These are phyloP conservation scores for Synergus umbraculus DNA, from an alignment of 2,888 invertebrate species.

Conservation along the genomic window DNA sequence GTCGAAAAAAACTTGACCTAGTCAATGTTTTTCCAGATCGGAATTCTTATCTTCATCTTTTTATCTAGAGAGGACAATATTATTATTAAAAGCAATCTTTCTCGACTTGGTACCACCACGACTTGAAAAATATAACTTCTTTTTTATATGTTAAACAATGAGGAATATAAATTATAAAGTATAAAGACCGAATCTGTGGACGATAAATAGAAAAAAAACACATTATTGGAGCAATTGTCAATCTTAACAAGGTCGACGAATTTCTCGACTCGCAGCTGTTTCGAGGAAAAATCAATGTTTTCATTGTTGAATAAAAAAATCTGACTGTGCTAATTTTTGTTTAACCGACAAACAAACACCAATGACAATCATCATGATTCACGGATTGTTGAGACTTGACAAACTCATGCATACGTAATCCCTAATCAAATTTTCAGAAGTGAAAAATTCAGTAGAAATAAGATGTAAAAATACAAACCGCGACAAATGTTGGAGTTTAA, in stretches of 20 bases:
- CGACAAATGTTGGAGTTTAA: not conserved
- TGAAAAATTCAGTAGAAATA: not conserved
- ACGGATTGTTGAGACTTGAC: not conserved
- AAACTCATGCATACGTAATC: not conserved
- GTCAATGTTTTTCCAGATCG: conserved; percentile 1
- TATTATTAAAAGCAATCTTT: not conserved
- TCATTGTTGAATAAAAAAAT: conserved; percentile 14
- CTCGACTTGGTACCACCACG: no score
- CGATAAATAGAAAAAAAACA: not conserved
- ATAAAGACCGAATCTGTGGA: not conserved
- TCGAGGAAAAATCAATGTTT: not conserved
- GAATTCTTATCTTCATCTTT: not conserved
- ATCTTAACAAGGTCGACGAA: conserved; percentile 12
- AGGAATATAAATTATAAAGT: not conserved
- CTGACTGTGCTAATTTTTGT: not conserved
- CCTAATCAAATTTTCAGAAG: not conserved
- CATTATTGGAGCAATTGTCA: not conserved
- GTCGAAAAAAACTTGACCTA: conserved; percentile 35
- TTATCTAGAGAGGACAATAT: not conserved
- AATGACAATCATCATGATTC: conserved; percentile 9
- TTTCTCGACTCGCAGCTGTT: not conserved
- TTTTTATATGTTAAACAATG: no score
- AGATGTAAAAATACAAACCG: not conserved
- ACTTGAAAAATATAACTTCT: no score
- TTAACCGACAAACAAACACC: not conserved